These are phyloP conservation scores for Acinonyx jubatus DNA, from an alignment of 2,113 vertebrate genomes.

Conservation along the genomic window DNA sequence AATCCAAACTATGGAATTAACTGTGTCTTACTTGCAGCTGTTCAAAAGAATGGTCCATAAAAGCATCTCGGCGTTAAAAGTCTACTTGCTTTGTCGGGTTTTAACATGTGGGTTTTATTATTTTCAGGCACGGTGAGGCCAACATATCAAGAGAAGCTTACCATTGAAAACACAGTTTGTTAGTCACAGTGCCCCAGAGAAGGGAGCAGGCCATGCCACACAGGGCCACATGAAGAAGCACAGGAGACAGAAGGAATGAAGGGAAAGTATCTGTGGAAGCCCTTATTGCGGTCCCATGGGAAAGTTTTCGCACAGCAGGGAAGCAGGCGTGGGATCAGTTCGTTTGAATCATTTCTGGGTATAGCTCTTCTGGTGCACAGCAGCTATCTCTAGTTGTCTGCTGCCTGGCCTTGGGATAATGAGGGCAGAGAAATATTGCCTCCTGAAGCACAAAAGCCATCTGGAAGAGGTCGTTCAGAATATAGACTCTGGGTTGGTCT, in stretches of 20 bases:
- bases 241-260: background rate
- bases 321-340: background rate
- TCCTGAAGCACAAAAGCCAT: background rate
- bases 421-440: background rate
- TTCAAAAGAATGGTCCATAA: background rate
- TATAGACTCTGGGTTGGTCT: background rate
- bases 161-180: background rate
- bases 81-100: background rate
- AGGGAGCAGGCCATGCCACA: background rate
- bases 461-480: background rate
- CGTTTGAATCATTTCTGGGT: background rate
- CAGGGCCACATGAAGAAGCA: background rate
- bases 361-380: background rate
- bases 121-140: background rate
- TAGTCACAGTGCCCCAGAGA: background rate
- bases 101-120: background rate
- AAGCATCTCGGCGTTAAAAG: background rate
- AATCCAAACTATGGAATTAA: background rate
- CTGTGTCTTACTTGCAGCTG: background rate
- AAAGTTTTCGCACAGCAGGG: background rate
- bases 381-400: background rate
- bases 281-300: background rate
- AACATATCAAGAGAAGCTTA: background rate
- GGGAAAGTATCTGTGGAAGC: background rate
- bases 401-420: background rate